A percentile compares a stretch with the other conserved stretches of the same genome.
phyloP scores from a whole-genome alignment of 1,140 invertebrate species.

The Lordiphosa stackelbergi region DNA sequence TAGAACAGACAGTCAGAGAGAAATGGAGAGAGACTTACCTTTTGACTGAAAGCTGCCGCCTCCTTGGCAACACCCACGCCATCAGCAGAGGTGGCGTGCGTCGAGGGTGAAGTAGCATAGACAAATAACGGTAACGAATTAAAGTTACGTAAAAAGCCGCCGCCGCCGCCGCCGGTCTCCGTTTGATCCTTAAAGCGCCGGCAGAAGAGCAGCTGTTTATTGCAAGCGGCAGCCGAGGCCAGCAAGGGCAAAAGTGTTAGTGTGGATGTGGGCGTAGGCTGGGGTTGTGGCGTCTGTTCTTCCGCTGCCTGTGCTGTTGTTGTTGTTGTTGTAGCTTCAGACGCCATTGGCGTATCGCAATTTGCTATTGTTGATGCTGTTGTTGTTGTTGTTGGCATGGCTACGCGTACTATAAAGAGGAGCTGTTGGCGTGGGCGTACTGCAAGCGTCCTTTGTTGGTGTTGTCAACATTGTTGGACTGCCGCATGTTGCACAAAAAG shows the following conservation, averaged over 20 bases:
- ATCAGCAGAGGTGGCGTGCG: constrained; percentile 65
- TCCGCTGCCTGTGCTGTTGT: constrained; percentile 9
- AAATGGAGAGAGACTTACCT: constrained; percentile 46
- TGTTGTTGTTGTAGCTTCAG: constrained; percentile 16
- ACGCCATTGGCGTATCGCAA: constrained; percentile 68
- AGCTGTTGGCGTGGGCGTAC: constrained; percentile 40
- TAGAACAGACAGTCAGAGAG: constrained; percentile 38
- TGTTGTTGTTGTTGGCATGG: constrained; percentile 60
- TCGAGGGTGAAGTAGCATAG: constrained; percentile 67
- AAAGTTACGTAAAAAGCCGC: constrained; percentile 64
- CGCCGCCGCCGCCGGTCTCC: constrained; percentile 11
- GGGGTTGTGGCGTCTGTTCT: constrained; percentile 1
- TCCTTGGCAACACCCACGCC: constrained; percentile 70
- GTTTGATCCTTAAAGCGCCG: constrained; percentile 67
- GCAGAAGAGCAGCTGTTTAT: constrained; percentile 68
- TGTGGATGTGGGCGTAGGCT: constrained; percentile 24
- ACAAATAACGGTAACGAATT: constrained; percentile 70
- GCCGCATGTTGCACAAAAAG: constrained; percentile 54
- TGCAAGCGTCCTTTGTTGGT: constrained; percentile 52
- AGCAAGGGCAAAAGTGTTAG: constrained; percentile 52
- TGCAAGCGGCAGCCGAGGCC: constrained; percentile 57
- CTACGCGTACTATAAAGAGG: constrained; percentile 60
- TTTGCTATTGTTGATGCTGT: constrained; percentile 50
- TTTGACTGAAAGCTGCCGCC: constrained; percentile 61
- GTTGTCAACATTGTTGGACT: constrained; percentile 37